Evolutionary conservation across 1,140 invertebrate species (phyloP).

Genomic region (Drosophila navojoa): DNA sequence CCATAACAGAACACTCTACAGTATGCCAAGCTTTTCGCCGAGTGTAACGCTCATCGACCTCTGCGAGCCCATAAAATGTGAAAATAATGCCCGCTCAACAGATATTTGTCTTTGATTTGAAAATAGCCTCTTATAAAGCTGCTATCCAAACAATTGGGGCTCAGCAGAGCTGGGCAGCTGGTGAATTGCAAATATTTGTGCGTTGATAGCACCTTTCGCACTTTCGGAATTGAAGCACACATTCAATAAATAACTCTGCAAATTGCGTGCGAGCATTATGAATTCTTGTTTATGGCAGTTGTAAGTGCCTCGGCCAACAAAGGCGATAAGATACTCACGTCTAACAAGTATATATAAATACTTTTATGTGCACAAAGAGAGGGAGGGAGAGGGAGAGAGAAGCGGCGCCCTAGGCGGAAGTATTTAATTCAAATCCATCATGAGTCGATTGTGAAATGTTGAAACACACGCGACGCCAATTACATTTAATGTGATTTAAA

Average conservation of each 20-base stretch:
- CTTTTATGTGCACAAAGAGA: background rate
- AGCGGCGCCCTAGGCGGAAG: background rate
- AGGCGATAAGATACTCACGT: constrained; percentile 32
- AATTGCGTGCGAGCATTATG: constrained; percentile 13
- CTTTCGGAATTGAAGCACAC: constrained; percentile 13
- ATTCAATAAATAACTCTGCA: constrained; percentile 14
- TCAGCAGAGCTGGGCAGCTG: background rate
- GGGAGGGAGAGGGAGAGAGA: too few species aligned
- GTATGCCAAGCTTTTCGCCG: background rate
- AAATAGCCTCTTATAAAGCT: constrained; percentile 13
- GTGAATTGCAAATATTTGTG: constrained; percentile 61
- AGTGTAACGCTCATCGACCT: background rate
- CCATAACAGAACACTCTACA: too few species aligned
- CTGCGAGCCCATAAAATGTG: constrained; percentile 18
- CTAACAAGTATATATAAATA: background rate
- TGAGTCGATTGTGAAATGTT: background rate
- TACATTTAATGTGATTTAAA: too few species aligned
- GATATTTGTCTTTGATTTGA: constrained; percentile 46
- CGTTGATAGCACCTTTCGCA: constrained; percentile 36
- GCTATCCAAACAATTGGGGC: background rate
- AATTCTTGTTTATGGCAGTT: constrained; percentile 18
- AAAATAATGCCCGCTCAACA: constrained; percentile 34
- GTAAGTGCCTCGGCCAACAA: constrained; percentile 7
- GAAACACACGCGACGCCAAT: too few species aligned
- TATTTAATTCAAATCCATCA: background rate